phyloP scores from a whole-genome alignment of 2,888 invertebrate genomes.

The Tenthredo scrophulariae region DNA sequence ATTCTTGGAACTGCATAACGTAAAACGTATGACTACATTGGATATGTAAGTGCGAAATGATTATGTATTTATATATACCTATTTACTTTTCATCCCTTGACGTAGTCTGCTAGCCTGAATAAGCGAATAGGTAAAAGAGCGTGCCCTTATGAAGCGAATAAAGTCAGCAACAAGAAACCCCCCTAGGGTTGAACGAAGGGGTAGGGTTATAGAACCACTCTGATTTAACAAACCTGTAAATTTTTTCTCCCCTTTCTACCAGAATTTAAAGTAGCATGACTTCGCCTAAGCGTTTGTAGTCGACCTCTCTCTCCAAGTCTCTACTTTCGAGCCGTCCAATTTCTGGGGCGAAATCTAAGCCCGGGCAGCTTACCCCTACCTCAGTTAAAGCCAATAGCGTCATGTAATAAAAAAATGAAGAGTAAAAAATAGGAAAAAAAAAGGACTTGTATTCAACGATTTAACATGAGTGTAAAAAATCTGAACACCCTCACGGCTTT shows the following conservation, averaged over 20 bases:
- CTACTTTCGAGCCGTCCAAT: background rate
- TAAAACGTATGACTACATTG: too few relatives aligned
- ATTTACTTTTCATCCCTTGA: background rate
- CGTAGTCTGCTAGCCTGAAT: background rate
- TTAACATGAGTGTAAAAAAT: background rate
- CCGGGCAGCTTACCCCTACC: background rate
- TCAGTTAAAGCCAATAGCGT: background rate
- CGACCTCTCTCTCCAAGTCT: background rate
- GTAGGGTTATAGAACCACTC: background rate
- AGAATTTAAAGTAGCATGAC: background rate
- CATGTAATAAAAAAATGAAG: background rate
- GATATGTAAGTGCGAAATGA: too few relatives aligned
- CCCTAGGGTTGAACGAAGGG: slow-evolving; percentile 2
- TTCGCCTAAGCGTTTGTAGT: background rate
- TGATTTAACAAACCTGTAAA: slow-evolving; percentile 6
- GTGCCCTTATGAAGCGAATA: background rate
- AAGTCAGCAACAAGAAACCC: background rate
- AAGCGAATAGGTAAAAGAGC: background rate
- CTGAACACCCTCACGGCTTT: background rate
- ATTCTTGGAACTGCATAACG: too few relatives aligned
- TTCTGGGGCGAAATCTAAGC: background rate
- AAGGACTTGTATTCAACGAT: background rate
- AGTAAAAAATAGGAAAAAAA: background rate
- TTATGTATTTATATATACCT: background rate
- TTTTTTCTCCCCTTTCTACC: background rate